Conservation (phyloP, 2,888 invertebrate genomes). For the Resseliella maxima region DNA sequence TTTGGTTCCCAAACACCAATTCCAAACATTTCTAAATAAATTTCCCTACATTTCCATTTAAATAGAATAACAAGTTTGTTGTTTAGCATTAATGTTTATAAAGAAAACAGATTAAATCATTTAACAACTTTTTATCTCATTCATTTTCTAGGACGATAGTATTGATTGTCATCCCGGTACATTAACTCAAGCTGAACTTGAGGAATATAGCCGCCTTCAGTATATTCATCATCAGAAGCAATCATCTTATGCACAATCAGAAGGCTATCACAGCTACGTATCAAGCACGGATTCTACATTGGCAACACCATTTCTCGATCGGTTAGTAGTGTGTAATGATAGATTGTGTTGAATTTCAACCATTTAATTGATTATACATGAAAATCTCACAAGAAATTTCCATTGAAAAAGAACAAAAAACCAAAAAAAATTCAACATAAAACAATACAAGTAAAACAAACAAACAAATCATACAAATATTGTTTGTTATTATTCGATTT, state of each 20-base stretch:
- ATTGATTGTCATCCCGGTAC: slow-evolving; percentile 64
- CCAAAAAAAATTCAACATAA: not conserved
- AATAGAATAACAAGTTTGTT: too few relatives aligned
- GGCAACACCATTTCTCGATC: slow-evolving; percentile 81
- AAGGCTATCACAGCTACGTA: slow-evolving; percentile 84
- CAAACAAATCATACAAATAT: slow-evolving; percentile 23
- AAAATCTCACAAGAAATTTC: not conserved
- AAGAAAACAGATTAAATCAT: not conserved
- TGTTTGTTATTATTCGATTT: not conserved
- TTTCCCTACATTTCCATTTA: too few relatives aligned
- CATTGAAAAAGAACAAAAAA: not conserved
- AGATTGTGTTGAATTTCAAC: not conserved
- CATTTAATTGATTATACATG: not conserved
- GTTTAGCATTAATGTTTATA: too few relatives aligned
- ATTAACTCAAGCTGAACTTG: slow-evolving; percentile 76
- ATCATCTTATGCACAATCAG: slow-evolving; percentile 81
- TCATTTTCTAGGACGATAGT: slow-evolving; percentile 64
- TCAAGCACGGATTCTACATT: slow-evolving; percentile 81
- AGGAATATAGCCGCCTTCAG: slow-evolving; percentile 76
- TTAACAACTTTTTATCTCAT: not conserved
- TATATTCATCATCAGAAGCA: slow-evolving; percentile 77
- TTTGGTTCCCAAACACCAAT: too few relatives aligned
- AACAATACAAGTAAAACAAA: slow-evolving; percentile 27
- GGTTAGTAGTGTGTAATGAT: slow-evolving; percentile 66
- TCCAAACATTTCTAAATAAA: too few relatives aligned